Base-by-base conservation (phyloP, 2,888 invertebrate species). In the Mesorhabditis sp. region DNA sequence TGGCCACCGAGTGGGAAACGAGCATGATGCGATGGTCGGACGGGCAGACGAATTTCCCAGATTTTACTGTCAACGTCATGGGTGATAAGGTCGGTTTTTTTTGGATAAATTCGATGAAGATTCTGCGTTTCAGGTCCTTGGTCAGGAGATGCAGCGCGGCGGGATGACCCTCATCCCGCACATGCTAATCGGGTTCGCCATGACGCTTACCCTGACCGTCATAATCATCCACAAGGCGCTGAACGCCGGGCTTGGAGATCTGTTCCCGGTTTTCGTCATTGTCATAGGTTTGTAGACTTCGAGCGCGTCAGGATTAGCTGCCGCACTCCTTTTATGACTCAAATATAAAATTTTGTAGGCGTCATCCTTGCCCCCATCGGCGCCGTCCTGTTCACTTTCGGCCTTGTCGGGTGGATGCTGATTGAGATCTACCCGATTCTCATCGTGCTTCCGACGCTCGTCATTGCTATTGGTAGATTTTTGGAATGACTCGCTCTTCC, bases 391-490 rank as follows among this genome's bases (percentile, higher is more conserved):
- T 68, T 70, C 50, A 73, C 75, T 7, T 75, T 75, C 65, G 75
- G 75, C 10, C n/a, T 73, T 10, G 41, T 15, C 6, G 63, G 63
- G 15, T 28, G 10, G 63, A 66, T 72, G 64, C 69, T 70, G 10
- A 62, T 71, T 42, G 72, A 72, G 50, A 45, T 70, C 66, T 75
- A 74, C 45, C 75, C 75, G 4, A 72, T 72, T 63, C 72, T 70
- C 45, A 70, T 75, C 71, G 70, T 75, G n/a, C 67, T 72, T 3
- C 75, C 75, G n/a, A 71, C 71, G 62, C 67, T 75, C 28, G 67
- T 74, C 10, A 62, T 75, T n/a, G 73, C 75, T 10, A 75, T 75
- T 15, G 75, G 75, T 70, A 6, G 4, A 67, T 69, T 50, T 5
- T 28, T 28, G 28, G 28, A 28, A 28, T 28, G 1, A 28, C 28